Conservation (phyloP, 2,888 invertebrate genomes). For the Oscheius onirici region DNA sequence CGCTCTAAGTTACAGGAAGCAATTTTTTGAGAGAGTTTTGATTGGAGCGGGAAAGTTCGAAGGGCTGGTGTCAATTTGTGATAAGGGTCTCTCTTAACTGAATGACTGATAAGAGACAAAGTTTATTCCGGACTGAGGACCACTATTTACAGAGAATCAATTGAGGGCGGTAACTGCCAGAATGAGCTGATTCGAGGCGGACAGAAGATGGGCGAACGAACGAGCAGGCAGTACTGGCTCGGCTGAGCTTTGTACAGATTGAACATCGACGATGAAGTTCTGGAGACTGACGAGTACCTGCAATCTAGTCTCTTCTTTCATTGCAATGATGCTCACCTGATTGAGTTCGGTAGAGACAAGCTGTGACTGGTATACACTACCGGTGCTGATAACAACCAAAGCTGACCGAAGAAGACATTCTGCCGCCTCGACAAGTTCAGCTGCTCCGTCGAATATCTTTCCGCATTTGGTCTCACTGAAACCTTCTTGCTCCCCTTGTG, state of each 20-base stretch:
- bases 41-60: not conserved
- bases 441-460: conserved; percentile 4
- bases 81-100: not conserved
- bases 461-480: conserved; percentile 14
- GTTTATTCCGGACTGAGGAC: not conserved
- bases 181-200: conserved; percentile 28
- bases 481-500: not conserved
- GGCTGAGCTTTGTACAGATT: not conserved
- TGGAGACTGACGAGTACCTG: not conserved
- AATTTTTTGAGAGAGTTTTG: not conserved
- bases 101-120: not conserved
- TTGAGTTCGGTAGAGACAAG: conserved; percentile 25
- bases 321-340: conserved; percentile 1
- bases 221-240: conserved; percentile 4
- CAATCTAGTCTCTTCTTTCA: not conserved
- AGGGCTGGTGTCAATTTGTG: not conserved
- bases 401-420: conserved; percentile 18
- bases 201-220: conserved; percentile 10
- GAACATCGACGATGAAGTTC: not conserved
- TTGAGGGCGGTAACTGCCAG: conserved; percentile 25
- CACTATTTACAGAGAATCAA: not conserved
- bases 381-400: conserved; percentile 16
- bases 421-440: conserved; percentile 20
- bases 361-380: conserved; percentile 28
- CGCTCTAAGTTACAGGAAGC: not conserved